A percentile compares a stretch with the other conserved stretches of the same genome.
Evolutionary conservation across 2,797 vertebrate species (phyloP).

Genomic region (Percopsis omiscomaycus): DNA sequence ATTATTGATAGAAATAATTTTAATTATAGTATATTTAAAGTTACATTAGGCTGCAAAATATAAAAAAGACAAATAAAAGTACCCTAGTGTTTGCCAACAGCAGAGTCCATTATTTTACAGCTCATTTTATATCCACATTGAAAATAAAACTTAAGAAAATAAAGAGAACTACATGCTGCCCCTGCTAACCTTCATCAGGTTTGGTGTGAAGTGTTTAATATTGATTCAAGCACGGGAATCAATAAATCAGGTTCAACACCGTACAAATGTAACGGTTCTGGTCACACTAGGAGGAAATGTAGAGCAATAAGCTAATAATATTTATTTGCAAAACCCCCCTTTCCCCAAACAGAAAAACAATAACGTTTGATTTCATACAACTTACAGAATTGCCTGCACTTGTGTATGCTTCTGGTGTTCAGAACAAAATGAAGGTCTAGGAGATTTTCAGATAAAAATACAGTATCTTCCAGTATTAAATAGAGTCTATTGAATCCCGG

Average conservation of each 20-base stretch:
- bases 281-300: slow-evolving; percentile 72
- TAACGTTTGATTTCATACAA: background rate
- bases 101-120: too few species aligned
- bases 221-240: slow-evolving; percentile 82
- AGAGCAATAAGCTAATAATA: slow-evolving; percentile 12
- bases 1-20: too few species aligned
- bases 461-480: slow-evolving; percentile 25
- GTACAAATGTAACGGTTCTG: slow-evolving; percentile 87
- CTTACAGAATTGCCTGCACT: slow-evolving; percentile 1
- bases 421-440: slow-evolving; percentile 26
- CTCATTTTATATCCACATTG: too few species aligned
- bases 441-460: background rate
- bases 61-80: too few species aligned
- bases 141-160: too few species aligned
- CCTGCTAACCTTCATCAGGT: slow-evolving; percentile 63
- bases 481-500: slow-evolving; percentile 36
- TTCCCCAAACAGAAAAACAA: slow-evolving; percentile 1
- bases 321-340: background rate
- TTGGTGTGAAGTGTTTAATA: slow-evolving; percentile 79
- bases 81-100: too few species aligned
- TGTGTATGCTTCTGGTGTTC: slow-evolving; percentile 24
- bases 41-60: too few species aligned
- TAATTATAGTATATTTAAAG: too few species aligned
- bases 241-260: slow-evolving; percentile 83
- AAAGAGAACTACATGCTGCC: too few species aligned